Base-by-base conservation (phyloP, 1,140 invertebrate species). In the Condylostylus longicornis region DNA sequence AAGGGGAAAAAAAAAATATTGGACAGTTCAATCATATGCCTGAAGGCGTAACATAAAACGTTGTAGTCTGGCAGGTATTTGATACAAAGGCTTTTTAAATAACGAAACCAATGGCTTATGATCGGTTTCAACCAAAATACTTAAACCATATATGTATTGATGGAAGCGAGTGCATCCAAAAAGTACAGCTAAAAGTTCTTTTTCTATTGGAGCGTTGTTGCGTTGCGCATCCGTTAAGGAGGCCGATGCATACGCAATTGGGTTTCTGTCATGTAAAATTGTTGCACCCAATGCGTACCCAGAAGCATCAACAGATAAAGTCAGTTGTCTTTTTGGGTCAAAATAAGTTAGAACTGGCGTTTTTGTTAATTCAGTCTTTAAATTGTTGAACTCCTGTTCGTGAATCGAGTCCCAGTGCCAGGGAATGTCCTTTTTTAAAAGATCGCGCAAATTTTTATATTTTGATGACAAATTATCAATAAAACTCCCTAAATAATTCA, bases 151-250 rank as follows among this genome's bases (percentile, higher is more conserved):
- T 25, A 53, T 37, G 35, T 43, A 53, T 15, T 43, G 36, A 41
- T 47, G 35, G 39, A 63, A 67, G 40, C 50, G 49, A 38, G 46
- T 38, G 43, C 31, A 48, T 21, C 34, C 47, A 47, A 49, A 58
- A 37, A 25, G 23, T 8, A 25, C n/a, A 8, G 49, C 52, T 7
- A 63, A 43, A 12, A 49, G 42, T 44, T 67, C 62, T 37, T 61
- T 63, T 35, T 65, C 61, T n/a, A 63, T 63, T 40, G 57, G 54
- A 8, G 50, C 43, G 37, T 63, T 67, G 5, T 45, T 50, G 25
- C 44, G 25, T 44, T 67, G 47, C 9, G 51, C 42, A 18, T 42
- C 9, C 6, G 42, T 55, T 5, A 66, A 41, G 9, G 49, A 29
- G 35, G 47, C 42, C 6, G 49, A 59, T 8, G 54, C 52, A 51